These are phyloP conservation scores for Bombus sylvicola DNA, from an alignment of 1,140 invertebrate genomes.

Conservation along the genomic window DNA sequence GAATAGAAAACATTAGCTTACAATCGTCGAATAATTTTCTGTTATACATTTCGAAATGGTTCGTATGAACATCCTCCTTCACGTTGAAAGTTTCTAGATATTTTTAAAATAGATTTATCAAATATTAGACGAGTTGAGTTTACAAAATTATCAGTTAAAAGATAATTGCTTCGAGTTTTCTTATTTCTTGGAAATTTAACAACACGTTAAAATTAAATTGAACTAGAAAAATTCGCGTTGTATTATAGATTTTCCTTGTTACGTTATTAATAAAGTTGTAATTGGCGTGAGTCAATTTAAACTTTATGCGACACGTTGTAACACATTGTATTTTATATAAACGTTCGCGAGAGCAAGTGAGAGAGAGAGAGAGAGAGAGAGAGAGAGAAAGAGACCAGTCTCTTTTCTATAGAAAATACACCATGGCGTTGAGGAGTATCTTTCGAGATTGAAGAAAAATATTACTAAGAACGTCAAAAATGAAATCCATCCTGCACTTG, in stretches of 20 bases:
- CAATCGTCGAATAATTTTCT: too few species aligned
- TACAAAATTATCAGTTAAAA: not conserved
- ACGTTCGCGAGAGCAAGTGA: not conserved
- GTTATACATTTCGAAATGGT: too few species aligned
- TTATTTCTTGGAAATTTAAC: not conserved
- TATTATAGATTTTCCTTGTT: not conserved
- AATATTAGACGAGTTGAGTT: not conserved
- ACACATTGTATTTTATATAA: not conserved
- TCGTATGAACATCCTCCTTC: too few species aligned
- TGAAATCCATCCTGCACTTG: not conserved
- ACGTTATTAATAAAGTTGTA: not conserved
- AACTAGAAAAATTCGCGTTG: not conserved
- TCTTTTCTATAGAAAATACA: not conserved
- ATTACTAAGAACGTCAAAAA: not conserved
- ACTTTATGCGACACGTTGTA: not conserved
- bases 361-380: too few species aligned
- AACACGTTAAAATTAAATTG: not conserved
- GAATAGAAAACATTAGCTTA: too few species aligned
- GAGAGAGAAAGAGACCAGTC: too few species aligned
- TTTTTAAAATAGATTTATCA: not conserved
- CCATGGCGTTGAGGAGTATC: not conserved
- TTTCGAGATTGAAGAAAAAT: conserved; percentile 18
- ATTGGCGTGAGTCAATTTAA: not conserved
- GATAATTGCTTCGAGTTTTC: not conserved
- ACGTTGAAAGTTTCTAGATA: not conserved